Percentiles rank a stretch among this genome's conserved stretches.
Evolutionary conservation across 1,140 invertebrate genomes (phyloP).

Genomic region (Ptiloglossa arizonensis): DNA sequence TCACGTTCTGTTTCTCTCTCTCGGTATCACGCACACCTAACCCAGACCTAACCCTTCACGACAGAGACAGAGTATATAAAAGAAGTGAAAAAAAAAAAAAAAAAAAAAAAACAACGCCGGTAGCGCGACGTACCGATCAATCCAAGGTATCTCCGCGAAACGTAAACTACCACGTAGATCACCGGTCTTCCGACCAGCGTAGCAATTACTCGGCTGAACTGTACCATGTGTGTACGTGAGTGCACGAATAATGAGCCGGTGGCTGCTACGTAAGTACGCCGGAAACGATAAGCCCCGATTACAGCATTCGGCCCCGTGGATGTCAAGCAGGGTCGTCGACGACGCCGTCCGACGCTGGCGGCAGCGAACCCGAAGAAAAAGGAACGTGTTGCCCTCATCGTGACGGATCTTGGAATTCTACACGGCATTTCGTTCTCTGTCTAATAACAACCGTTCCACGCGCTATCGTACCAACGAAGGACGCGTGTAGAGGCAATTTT

Average conservation of each 20-base stretch:
- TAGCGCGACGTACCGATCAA: not conserved
- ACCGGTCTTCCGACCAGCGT: not conserved
- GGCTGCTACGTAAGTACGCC: not conserved
- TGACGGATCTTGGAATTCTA: not conserved
- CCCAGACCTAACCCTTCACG: no score
- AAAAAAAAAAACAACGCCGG: not conserved
- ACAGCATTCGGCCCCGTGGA: conserved; percentile 5
- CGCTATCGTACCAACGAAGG: not conserved
- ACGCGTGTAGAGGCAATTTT: not conserved
- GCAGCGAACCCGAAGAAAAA: not conserved
- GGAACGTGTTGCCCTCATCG: not conserved
- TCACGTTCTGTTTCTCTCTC: no score
- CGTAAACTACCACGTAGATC: not conserved
- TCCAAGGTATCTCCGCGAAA: conserved; percentile 2
- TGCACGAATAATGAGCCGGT: conserved; percentile 8
- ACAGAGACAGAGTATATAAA: no score
- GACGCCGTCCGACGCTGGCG: not conserved
- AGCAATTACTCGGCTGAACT: not conserved
- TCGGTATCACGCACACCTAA: no score
- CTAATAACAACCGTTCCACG: not conserved
- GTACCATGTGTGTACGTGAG: conserved; percentile 9
- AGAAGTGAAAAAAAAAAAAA: not conserved
- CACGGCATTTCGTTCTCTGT: not conserved
- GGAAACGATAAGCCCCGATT: conserved; percentile 16
- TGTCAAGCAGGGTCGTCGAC: conserved; percentile 1